Base-by-base conservation (phyloP, 53 echinoderm and acorn worm genomes). In the Henricia sp. region DNA sequence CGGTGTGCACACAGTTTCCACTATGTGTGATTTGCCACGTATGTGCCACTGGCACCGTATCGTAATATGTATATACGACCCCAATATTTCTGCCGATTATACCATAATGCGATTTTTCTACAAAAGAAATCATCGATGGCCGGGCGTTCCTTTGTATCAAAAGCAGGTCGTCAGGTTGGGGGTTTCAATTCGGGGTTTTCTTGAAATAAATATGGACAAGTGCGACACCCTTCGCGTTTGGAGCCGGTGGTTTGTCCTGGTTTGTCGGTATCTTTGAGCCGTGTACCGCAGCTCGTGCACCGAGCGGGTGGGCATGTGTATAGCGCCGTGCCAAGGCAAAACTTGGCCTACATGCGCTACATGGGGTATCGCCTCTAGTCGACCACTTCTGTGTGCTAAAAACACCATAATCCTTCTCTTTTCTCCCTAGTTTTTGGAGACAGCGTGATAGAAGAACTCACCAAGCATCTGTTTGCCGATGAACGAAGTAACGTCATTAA, bases 91-190 rank as follows among this genome's bases (percentile, higher is more conserved):
- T 16, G 64, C 58, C 80, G 80, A 80, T 80, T 80, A 80, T 80
- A 64, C 80, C 80, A 64, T 80, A 80, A 80, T 80, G 80, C 62
- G 80, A 80, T 80, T 80, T 80, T n/a, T n/a, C 63, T 80, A 80
- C 80, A 80, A 80, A 80, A 50, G 29, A 63, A 80, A 80, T 62
- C 48, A 63, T 41, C 46, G 41, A 21, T 63, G 64, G 50, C 63
- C 50, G n/a, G 80, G 41, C 63, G 50, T 52, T 80, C 80, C 48
- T 80, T 80, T 80, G 80, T 80, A 64, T 80, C 32, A 33, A 80
- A n/a, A 80, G 64, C 80, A 63, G 80, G 64, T 80, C 80, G 80
- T 48, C 46, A 57, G 62, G 33, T 62, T 63, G 64, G 46, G 80
- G 80, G 80, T 62, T 63, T 80, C 40, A 77, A 64, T 62, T 80